Percentiles rank a stretch among this genome's conserved stretches.
Evolutionary conservation across 2,888 invertebrate species (phyloP).

Genomic region (Brachyptera putata): DNA sequence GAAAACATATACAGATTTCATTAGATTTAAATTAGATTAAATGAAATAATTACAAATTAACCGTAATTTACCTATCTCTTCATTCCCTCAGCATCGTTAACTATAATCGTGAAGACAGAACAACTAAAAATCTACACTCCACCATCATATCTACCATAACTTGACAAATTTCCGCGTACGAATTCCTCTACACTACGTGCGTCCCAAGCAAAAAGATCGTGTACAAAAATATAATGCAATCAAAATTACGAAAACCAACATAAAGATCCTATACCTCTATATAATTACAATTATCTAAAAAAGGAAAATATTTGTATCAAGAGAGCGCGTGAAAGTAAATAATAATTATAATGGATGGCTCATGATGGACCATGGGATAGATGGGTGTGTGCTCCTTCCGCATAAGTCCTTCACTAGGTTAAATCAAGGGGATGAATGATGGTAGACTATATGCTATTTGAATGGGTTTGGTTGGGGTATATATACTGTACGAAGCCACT

Average conservation of each 20-base stretch:
- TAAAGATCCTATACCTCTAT: no score
- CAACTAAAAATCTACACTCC: no score
- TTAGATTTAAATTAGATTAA: no score
- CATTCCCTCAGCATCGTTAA: no score
- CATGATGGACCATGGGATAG: background rate
- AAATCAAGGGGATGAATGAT: constrained; percentile 9
- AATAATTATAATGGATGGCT: constrained; percentile 3
- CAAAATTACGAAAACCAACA: constrained; percentile 12
- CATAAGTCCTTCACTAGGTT: background rate
- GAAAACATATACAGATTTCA: no score
- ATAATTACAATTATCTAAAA: constrained; percentile 2
- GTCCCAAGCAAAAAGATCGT: constrained; percentile 11
- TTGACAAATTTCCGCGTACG: no score
- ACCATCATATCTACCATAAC: no score
- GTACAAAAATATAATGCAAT: constrained; percentile 12
- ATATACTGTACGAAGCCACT: constrained; percentile 2
- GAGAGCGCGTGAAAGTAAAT: constrained; percentile 12
- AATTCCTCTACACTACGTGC: background rate
- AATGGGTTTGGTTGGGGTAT: constrained; percentile 16
- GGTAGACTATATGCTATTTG: no score
- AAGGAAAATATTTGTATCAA: background rate
- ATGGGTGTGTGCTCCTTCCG: background rate
- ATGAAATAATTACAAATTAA: no score
- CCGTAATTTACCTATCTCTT: no score
- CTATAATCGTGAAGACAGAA: no score